phyloP scores from a whole-genome alignment of 2,113 vertebrate species.

The Bolborhynchus lineola region DNA sequence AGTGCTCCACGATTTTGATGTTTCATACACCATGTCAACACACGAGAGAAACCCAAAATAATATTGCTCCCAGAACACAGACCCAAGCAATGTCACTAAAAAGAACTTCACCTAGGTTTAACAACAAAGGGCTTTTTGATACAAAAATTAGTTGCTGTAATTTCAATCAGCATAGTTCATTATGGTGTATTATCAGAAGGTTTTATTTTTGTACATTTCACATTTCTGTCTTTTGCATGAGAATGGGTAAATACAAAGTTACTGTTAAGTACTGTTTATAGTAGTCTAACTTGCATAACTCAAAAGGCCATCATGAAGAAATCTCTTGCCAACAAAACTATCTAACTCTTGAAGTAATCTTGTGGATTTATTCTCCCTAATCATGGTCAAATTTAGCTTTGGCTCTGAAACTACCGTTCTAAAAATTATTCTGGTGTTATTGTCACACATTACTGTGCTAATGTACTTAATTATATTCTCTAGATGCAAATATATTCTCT shows the following conservation, averaged over 20 bases:
- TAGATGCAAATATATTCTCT: background rate
- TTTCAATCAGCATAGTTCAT: background rate
- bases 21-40: background rate
- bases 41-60: background rate
- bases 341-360: background rate
- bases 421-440: constrained; percentile 3
- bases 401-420: background rate
- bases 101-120: background rate
- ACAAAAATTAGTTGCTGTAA: background rate
- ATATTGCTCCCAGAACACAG: background rate
- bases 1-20: background rate
- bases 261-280: background rate
- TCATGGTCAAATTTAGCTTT: constrained; percentile 22
- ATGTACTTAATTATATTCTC: background rate
- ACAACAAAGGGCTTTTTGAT: background rate
- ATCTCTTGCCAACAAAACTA: constrained; percentile 12
- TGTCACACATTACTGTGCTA: background rate
- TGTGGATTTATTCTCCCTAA: background rate
- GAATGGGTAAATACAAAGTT: background rate
- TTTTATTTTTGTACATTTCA: background rate
- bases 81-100: background rate
- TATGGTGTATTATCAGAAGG: background rate
- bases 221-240: background rate
- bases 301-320: background rate
- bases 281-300: background rate